Percentiles rank a stretch among this genome's conserved stretches.
phyloP scores from a whole-genome alignment of 2,113 vertebrate species.

The Tyto alba region DNA sequence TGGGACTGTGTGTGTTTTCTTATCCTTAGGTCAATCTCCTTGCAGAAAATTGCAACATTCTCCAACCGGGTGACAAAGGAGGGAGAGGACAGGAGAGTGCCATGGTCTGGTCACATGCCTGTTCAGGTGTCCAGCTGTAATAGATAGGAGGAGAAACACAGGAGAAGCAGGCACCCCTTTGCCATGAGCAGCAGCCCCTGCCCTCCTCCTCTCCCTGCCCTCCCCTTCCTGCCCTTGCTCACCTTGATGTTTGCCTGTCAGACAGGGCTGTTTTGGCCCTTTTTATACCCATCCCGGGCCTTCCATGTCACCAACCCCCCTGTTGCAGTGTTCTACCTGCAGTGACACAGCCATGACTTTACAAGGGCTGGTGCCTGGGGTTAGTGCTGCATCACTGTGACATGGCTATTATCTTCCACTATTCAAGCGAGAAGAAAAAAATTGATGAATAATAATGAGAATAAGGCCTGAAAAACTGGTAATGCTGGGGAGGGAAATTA shows the following conservation, averaged over 20 bases:
- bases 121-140: background rate
- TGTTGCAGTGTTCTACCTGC: background rate
- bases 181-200: background rate
- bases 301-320: background rate
- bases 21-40: background rate
- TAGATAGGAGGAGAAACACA: background rate
- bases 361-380: background rate
- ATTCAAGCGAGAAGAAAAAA: background rate
- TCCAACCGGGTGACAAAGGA: background rate
- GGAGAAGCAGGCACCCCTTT: background rate
- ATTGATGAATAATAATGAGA: background rate
- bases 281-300: background rate
- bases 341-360: background rate
- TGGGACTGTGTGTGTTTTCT: background rate
- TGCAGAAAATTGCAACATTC: background rate
- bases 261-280: background rate
- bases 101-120: background rate
- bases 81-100: background rate
- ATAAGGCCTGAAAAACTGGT: background rate
- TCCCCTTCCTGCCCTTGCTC: background rate
- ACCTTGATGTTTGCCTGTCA: background rate
- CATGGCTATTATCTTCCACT: background rate
- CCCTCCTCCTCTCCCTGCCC: background rate
- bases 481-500: background rate
- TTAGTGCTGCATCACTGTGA: background rate